Evolutionary conservation across 2,113 vertebrate genomes (phyloP), one percentile per base, ranked within the genome.

Genomic region (Corythornis cristatus): DNA sequence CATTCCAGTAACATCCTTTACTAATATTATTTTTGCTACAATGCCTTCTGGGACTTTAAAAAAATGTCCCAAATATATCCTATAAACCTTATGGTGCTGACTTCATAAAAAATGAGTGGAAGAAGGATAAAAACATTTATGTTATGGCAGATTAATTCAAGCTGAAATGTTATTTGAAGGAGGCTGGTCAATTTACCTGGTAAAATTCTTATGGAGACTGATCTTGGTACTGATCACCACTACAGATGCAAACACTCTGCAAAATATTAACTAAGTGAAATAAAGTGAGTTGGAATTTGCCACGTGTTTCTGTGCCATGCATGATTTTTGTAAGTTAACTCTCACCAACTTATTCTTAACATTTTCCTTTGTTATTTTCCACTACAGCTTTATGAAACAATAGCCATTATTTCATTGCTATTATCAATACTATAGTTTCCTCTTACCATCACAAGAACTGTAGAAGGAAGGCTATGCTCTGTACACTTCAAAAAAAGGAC

Each of bases 251-350:
- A 89, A 87, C 40, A 76, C 21, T 50, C 78, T 66, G 85, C 66
- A 85, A 93, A 95, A 91, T 23, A 91, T 95, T 95, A 95, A 93
- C 91, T 57, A 85, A 75, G 40, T 25, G 45, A 87, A 92, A 84
- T 48, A 64, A 71, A 93, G 20, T 0, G 0, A 76, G 17, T 18
- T 95, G 23, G 11, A 89, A 87, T 13, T 9, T 79, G 28, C 28
- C n/a, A 42, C 15, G 40, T 56, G 14, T 54, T 93, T 86, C 42
- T 73, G 76, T 3, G 5, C 29, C 56, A 84, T 10, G 17, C 9
- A 57, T 64, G 28, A 43, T 46, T 88, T 80, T 46, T 74, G 3
- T 10, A 73, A 65, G 5, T n/a, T 53, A 77, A 21, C 10, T 33
- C 33, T 65, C 74, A 29, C 6, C 58, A 16, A 3, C 9, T 89